Conservation (phyloP, 2,888 invertebrate species). For the Orgyia antiqua region DNA sequence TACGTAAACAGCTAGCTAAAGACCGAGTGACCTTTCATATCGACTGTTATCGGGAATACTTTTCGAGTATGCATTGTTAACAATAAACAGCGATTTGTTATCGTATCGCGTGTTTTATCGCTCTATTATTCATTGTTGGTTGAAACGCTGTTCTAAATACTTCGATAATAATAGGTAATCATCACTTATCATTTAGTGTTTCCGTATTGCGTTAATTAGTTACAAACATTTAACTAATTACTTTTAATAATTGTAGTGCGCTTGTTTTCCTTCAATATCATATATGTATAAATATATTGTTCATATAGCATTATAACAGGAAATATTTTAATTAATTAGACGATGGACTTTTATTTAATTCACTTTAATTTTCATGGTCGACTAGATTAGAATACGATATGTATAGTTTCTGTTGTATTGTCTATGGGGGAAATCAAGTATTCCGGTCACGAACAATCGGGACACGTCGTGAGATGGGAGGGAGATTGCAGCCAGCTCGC, state of each 20-base stretch:
- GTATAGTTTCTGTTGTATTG: constrained; percentile 17
- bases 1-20: no score
- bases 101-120: constrained; percentile 42
- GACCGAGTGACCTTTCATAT: no score
- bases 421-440: constrained; percentile 35
- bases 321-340: no score
- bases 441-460: constrained; percentile 56
- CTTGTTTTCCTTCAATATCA: no score
- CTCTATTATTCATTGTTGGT: no score
- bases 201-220: constrained; percentile 8
- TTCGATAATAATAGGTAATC: constrained; percentile 28
- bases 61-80: constrained; percentile 32
- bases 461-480: constrained; percentile 56
- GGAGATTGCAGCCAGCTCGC: constrained; percentile 47
- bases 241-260: no score
- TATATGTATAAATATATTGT: no score
- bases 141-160: constrained; percentile 35
- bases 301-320: no score
- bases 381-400: constrained; percentile 2
- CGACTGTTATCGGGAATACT: constrained; percentile 42
- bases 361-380: constrained; percentile 10
- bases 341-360: no score
- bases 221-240: no score
- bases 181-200: constrained; percentile 7
- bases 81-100: constrained; percentile 40